Evolutionary conservation across 2,888 invertebrate species (phyloP).

Genomic region (Caenorhabditis becei): DNA sequence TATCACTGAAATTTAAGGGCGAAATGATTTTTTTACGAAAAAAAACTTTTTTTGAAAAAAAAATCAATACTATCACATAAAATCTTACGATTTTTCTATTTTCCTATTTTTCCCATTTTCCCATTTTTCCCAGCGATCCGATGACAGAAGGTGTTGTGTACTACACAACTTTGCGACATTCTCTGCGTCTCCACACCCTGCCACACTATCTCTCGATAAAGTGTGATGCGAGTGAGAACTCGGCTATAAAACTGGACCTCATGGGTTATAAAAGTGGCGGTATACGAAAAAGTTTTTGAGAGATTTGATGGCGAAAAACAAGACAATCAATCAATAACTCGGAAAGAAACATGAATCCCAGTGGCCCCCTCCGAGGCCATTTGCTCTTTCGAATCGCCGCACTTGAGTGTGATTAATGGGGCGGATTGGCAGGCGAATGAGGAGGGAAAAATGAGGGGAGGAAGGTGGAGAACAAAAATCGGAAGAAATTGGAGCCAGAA

Average conservation of each 20-base stretch:
- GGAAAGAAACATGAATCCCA: too few relatives aligned
- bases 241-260: slow-evolving; percentile 28
- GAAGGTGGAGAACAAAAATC: neutral
- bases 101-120: too few relatives aligned
- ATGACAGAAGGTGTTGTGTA: slow-evolving; percentile 12
- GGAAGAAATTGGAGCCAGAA: too few relatives aligned
- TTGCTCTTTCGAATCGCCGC: neutral
- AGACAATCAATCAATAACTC: too few relatives aligned
- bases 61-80: neutral
- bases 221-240: slow-evolving; percentile 28
- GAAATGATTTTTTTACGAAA: too few relatives aligned
- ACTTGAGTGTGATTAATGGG: slow-evolving; percentile 41
- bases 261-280: neutral
- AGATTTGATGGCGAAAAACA: neutral
- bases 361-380: too few relatives aligned
- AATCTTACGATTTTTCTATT: too few relatives aligned
- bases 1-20: too few relatives aligned
- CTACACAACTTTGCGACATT: slow-evolving; percentile 19
- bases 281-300: neutral
- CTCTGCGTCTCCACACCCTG: slow-evolving; percentile 29
- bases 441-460: neutral
- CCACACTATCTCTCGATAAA: slow-evolving; percentile 13
- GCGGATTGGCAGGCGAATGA: neutral
- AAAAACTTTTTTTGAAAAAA: too few relatives aligned
- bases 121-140: neutral